phyloP scores from a whole-genome alignment of 2,797 vertebrate genomes.

The Trematomus bernacchii region DNA sequence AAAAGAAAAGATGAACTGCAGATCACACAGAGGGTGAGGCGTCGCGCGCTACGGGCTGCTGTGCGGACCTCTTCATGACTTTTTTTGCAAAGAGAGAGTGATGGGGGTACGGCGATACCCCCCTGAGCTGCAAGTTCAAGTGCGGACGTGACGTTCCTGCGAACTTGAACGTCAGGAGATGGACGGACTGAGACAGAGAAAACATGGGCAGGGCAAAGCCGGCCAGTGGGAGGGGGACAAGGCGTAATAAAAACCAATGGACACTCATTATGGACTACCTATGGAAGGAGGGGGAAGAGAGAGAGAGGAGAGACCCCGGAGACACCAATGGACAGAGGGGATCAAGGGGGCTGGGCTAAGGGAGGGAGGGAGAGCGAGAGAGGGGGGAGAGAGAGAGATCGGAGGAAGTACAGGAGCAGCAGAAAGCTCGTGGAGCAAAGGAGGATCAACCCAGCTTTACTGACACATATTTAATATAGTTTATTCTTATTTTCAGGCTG shows the following conservation, averaged over 20 bases:
- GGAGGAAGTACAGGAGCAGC: slow-evolving; percentile 31
- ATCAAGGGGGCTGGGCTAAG: slow-evolving; percentile 84
- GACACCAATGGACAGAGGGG: slow-evolving; percentile 91
- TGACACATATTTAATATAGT: slow-evolving; percentile 29
- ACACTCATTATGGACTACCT: slow-evolving; percentile 95
- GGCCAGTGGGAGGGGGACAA: slow-evolving; percentile 91
- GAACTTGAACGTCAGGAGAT: slow-evolving; percentile 99
- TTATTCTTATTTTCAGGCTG: slow-evolving; percentile 16
- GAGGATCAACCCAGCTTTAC: slow-evolving; percentile 17
- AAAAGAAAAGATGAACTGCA: slow-evolving; percentile 81
- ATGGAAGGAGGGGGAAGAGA: slow-evolving; percentile 83
- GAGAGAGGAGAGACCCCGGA: slow-evolving; percentile 82
- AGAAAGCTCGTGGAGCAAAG: slow-evolving; percentile 23
- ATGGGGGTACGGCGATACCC: slow-evolving; percentile 91
- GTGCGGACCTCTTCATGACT: slow-evolving; percentile 96
- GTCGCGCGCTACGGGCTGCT: slow-evolving; percentile 90
- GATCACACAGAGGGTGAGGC: slow-evolving; percentile 93
- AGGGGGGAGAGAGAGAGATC: slow-evolving; percentile 38
- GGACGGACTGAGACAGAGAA: slow-evolving; percentile 94
- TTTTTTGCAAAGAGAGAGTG: slow-evolving; percentile 81
- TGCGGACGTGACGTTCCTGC: slow-evolving; percentile 99
- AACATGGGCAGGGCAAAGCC: slow-evolving; percentile 94
- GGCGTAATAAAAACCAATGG: slow-evolving; percentile 93
- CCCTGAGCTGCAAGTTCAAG: slow-evolving; percentile 99
- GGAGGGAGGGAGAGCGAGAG: slow-evolving; percentile 66